Evolutionary conservation across 2,888 invertebrate genomes (phyloP).

Genomic region (Drosophila mimetica): DNA sequence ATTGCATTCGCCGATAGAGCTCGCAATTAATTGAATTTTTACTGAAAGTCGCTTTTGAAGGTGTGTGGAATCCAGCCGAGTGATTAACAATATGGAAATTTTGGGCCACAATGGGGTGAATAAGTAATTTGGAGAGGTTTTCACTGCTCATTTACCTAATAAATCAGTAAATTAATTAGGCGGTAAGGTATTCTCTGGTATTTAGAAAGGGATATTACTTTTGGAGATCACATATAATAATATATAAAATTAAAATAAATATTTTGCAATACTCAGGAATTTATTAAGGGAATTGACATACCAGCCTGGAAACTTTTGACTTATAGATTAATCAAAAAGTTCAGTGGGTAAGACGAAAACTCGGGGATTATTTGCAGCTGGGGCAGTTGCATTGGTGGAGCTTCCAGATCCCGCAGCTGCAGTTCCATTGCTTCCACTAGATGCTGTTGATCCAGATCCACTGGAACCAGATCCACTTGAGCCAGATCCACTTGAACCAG

Average conservation of each 20-base stretch:
- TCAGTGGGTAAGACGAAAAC: not conserved
- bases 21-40: conserved; percentile 66
- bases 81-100: conserved; percentile 25
- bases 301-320: not conserved
- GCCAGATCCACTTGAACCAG: not conserved
- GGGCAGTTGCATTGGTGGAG: not conserved
- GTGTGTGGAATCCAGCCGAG: conserved; percentile 40
- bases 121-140: not conserved
- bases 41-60: conserved; percentile 30
- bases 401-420: not conserved
- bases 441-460: not conserved
- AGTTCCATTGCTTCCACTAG: not conserved
- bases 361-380: not conserved
- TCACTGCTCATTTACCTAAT: not conserved
- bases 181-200: not conserved
- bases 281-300: conserved; percentile 1
- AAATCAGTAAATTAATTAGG: conserved; percentile 2
- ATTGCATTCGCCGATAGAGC: conserved; percentile 68
- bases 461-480: not conserved
- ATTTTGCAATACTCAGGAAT: not conserved
- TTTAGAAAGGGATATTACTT: too few relatives aligned
- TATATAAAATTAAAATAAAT: too few relatives aligned
- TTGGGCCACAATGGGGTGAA: not conserved
- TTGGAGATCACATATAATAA: too few relatives aligned
- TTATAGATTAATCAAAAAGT: not conserved